phyloP scores from a whole-genome alignment of 2,888 invertebrate genomes.

The Apomyelois bistriatella region DNA sequence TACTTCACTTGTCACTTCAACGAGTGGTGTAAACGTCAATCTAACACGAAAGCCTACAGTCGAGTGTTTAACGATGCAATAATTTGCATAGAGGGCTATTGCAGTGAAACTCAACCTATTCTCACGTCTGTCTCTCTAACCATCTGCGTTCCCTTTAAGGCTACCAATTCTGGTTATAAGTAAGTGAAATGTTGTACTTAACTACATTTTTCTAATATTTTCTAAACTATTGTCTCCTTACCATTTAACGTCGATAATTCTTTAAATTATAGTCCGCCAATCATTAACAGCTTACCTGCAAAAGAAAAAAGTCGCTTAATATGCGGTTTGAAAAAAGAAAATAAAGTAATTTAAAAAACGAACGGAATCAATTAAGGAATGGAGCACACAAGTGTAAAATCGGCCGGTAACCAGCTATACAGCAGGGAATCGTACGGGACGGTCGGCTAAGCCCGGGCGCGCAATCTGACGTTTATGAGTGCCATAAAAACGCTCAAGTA shows the following conservation, averaged over 20 bases:
- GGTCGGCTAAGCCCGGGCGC: constrained; percentile 65
- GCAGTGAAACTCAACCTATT: constrained; percentile 57
- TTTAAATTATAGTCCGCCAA: constrained; percentile 39
- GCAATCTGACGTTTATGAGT: constrained; percentile 81
- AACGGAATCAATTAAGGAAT: constrained; percentile 63
- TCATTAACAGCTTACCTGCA: constrained; percentile 60
- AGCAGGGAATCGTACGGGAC: constrained; percentile 45
- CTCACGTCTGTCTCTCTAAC: constrained; percentile 63
- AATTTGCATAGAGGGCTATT: constrained; percentile 72
- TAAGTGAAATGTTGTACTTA: constrained; percentile 16
- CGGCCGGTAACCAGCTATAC: constrained; percentile 30
- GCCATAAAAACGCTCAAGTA: constrained; percentile 81
- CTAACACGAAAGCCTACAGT: constrained; percentile 61
- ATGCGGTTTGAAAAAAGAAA: too few species aligned
- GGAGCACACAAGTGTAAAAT: constrained; percentile 32
- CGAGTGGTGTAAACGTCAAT: constrained; percentile 53
- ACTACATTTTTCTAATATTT: background rate
- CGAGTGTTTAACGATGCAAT: constrained; percentile 77
- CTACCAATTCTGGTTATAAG: constrained; percentile 2
- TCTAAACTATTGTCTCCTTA: constrained; percentile 41
- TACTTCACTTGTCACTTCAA: constrained; percentile 33
- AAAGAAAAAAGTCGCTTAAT: constrained; percentile 46
- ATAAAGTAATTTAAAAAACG: constrained; percentile 52
- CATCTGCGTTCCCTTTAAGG: constrained; percentile 8
- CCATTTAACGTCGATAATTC: constrained; percentile 45